These are phyloP conservation scores for Pogonophryne albipinna DNA, from an alignment of 2,797 vertebrate species.

Conservation along the genomic window DNA sequence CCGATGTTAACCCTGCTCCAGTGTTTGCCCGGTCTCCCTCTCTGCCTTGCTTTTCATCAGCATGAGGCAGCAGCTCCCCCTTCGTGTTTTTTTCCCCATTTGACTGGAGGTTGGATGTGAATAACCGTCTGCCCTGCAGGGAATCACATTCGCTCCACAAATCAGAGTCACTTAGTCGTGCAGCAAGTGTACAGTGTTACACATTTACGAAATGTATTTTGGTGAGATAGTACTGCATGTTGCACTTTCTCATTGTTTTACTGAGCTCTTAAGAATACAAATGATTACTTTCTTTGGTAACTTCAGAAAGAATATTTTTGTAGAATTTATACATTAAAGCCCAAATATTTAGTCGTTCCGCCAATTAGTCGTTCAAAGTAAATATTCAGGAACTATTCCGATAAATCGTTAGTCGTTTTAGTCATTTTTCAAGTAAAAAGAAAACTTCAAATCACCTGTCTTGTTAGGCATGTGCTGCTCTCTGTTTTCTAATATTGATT, in stretches of 20 bases:
- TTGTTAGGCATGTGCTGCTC: background rate
- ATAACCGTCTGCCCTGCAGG: slow-evolving; percentile 21
- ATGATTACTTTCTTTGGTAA: background rate
- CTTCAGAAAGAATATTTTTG: background rate
- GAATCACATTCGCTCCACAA: slow-evolving; percentile 28
- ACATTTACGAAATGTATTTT: slow-evolving; percentile 2
- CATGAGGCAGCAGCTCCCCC: slow-evolving; percentile 11
- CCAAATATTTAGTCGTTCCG: background rate
- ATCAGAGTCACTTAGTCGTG: slow-evolving; percentile 15
- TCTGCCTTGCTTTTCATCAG: slow-evolving; percentile 52
- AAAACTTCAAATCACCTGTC: no score
- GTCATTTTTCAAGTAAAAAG: background rate
- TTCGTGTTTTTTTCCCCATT: background rate
- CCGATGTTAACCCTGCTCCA: slow-evolving; percentile 54
- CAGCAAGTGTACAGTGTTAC: background rate
- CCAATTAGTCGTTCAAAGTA: background rate
- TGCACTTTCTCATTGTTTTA: background rate
- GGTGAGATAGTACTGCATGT: background rate
- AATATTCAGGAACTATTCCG: background rate
- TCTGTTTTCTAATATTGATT: no score
- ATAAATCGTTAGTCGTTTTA: background rate
- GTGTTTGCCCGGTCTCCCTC: slow-evolving; percentile 42
- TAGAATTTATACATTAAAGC: background rate
- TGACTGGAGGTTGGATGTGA: slow-evolving; percentile 22
- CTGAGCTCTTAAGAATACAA: background rate